phyloP scores from a whole-genome alignment of 2,113 vertebrate genomes.

The Rhizomys pruinosus region DNA sequence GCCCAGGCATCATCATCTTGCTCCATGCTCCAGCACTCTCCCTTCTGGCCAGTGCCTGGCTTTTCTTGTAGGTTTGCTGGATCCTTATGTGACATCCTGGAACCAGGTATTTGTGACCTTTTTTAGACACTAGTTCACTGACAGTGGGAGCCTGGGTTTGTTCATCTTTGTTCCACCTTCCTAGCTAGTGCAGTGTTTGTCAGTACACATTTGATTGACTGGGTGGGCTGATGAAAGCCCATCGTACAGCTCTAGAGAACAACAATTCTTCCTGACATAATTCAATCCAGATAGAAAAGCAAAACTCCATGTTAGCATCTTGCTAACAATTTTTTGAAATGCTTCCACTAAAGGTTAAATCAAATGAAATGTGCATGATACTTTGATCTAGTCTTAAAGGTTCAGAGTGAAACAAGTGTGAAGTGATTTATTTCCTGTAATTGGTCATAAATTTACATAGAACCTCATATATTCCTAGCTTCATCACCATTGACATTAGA shows the following conservation, averaged over 20 bases:
- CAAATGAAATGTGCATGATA: slow-evolving; percentile 69
- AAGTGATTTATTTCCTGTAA: slow-evolving; percentile 88
- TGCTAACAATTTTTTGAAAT: slow-evolving; percentile 64
- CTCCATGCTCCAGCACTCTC: not conserved
- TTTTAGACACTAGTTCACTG: not conserved
- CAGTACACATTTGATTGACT: not conserved
- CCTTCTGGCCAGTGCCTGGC: not conserved
- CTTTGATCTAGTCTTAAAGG: slow-evolving; percentile 82
- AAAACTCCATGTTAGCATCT: slow-evolving; percentile 35
- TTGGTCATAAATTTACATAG: slow-evolving; percentile 82
- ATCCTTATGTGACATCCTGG: not conserved
- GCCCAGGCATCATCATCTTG: not conserved
- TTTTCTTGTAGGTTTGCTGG: not conserved
- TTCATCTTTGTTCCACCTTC: slow-evolving; percentile 21
- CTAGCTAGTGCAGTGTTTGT: not conserved
- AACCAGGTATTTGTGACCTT: not conserved
- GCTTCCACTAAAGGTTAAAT: slow-evolving; percentile 77
- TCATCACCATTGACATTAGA: slow-evolving; percentile 74
- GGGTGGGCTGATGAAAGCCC: slow-evolving; percentile 35
- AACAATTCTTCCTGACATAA: slow-evolving; percentile 52
- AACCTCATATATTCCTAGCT: slow-evolving; percentile 77
- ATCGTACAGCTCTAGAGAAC: not conserved
- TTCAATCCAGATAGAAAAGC: slow-evolving; percentile 51
- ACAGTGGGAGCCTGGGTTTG: not conserved
- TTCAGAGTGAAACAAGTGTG: slow-evolving; percentile 84